A percentile compares a stretch with the other conserved stretches of the same genome.
Evolutionary conservation across 30 jellyfish, hydroid and myxozoan species (phyloP).

Genomic region (Sanderia malayensis): DNA sequence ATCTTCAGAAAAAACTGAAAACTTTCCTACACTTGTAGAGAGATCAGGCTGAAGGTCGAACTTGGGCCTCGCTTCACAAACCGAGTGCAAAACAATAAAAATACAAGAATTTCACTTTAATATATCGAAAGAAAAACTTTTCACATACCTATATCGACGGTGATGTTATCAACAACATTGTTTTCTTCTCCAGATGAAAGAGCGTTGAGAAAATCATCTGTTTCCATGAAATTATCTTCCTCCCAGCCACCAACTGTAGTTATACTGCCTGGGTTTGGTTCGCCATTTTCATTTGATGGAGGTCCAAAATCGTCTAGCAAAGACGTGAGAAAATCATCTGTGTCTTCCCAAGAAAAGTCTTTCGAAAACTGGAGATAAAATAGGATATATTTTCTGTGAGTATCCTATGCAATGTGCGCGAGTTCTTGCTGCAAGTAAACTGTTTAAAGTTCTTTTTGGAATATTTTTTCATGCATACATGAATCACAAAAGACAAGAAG

Average conservation of each 20-base stretch:
- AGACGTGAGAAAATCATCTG: constrained; percentile 45
- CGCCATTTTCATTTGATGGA: constrained; percentile 44
- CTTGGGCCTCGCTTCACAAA: too few relatives aligned
- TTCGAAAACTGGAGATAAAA: constrained; percentile 35
- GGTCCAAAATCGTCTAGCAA: constrained; percentile 56
- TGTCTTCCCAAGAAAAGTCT: constrained; percentile 41
- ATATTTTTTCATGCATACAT: too few relatives aligned
- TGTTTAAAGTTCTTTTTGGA: too few relatives aligned
- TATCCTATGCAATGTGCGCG: too few relatives aligned
- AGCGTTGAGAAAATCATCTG: constrained; percentile 43
- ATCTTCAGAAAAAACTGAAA: too few relatives aligned
- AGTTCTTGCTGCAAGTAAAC: too few relatives aligned
- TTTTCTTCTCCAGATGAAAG: constrained; percentile 42
- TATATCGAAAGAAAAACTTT: too few relatives aligned
- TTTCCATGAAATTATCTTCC: constrained; percentile 18
- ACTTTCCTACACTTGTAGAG: too few relatives aligned
- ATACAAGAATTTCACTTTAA: too few relatives aligned
- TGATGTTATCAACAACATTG: constrained; percentile 62
- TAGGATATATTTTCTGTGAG: too few relatives aligned
- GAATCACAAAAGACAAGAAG: constrained; percentile 10
- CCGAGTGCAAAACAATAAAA: too few relatives aligned
- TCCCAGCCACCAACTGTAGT: not conserved
- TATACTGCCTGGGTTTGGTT: not conserved
- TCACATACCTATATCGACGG: constrained; percentile 73
- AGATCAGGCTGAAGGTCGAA: too few relatives aligned